Base-by-base conservation (phyloP, 2,888 invertebrate genomes). In the Sesia apiformis region DNA sequence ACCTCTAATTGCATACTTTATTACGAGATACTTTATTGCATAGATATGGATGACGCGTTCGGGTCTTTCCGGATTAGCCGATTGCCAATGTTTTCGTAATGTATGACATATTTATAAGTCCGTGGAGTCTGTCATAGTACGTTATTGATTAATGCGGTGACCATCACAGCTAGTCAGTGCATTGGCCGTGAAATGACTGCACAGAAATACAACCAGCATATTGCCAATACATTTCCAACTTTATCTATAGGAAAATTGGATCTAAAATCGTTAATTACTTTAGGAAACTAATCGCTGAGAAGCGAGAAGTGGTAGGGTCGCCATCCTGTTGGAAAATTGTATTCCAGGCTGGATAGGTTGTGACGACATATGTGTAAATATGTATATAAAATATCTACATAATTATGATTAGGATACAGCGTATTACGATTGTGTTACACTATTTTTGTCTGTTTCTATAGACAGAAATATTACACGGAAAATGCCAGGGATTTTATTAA, bases 281-380 rank as follows among this genome's bases (percentile, higher is more conserved):
- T 23, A 23, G 23, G 23, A 23, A 23, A 23, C 23, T 23, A 23
- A 23, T 23, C 23, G 23, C 23, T 23, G 23, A 2, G 23, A 58
- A 57, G 59, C 62, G 67, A 66, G 66, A 71, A 74, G 72, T 69
- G 67, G 63, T 72, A 72, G 75, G 72, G 74, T 67, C 64, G 61
- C 69, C 70, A 65, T 61, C 58, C 69, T 69, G 63, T 70, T 65
- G 74, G 74, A 77, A 76, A 76, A 75, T 76, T 69, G 65, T 56
- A 46, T 23, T 8, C 4, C n/a, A 23, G 3, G 23, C 23, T 46
- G 46, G 23, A 46, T n/a, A 46, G 8, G 23, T 8, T 46, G 46
- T 5, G n/a, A 5, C 23, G 23, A 46, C 23, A 46, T 8, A 46
- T n/a, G 7, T 46, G 7, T 46, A 8, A 46, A 2, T 8, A 8